Evolutionary conservation across 2,797 vertebrate genomes (phyloP), one percentile per base, ranked within the genome.

Genomic region (Centroberyx gerrardi): DNA sequence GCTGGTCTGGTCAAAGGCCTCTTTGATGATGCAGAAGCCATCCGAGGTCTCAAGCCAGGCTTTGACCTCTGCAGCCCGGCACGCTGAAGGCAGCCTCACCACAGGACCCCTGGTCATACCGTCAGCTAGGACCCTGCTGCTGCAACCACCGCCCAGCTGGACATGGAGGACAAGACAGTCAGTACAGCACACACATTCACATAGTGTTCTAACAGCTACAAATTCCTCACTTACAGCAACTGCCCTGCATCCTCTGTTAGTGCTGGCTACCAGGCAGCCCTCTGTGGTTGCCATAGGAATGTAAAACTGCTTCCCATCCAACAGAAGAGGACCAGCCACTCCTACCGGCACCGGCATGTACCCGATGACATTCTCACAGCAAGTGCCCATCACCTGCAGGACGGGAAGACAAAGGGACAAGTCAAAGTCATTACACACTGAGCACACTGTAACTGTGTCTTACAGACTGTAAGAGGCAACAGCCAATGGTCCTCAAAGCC

Each of bases 331-430:
- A 48, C 98, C 98, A 1, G 96, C 98, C 71, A 99, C 97, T 1
- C 98, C 98, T 5, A 99, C 98, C 27, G 98, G 98, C 74, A 99
- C 96, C 18, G 98, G 98, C 96, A 99, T 96, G 80, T 97, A 99
- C 40, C 98, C 98, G 61, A 99, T 98, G 55, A 99, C 96, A 0
- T 99, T 99, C 90, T 99, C 98, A 86, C 98, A 99, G 90, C 98
- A 99, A 27, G 96, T 94, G 40, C 98, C 98, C 95, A 97, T 96
- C 71, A 94, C 93, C 93, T 94, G 29, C 5, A 49, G 48, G 46
- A 7, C 28, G 3, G 17, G 7, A n/a, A 63, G 40, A 62, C 5
- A 18, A 15, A 55, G 42, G 42, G 2, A 42, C 9, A 40, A 40
- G 5, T 40, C 38, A 22, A 22, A 40, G 38, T 8, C 38, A 40